Evolutionary conservation across 2,797 vertebrate species (phyloP), one percentile per base, ranked within the genome.

Genomic region (Lophura swinhoii): DNA sequence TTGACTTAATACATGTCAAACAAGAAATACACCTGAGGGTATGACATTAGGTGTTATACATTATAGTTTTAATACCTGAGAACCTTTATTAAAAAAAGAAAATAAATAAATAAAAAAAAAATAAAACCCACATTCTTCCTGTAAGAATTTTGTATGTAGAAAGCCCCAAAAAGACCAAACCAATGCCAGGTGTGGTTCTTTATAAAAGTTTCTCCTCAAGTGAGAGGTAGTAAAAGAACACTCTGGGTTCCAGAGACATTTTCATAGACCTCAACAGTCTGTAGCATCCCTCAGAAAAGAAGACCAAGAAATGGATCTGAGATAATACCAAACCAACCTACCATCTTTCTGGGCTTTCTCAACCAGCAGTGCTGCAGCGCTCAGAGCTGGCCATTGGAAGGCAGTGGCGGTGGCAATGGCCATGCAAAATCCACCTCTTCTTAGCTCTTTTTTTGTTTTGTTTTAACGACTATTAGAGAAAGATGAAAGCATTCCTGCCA

Each of bases 101-200:
- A 28, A 28, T 10, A 41, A 41, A 41, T 14, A 17, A 43, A 43
- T 16, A 43, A 53, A 53, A 9, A 51, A 48, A 22, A 48, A 48
- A 48, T 4, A 12, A 48, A 48, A 48, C 21, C 18, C 5, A 21
- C 2, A 64, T 60, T 23, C 28, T 18, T 18, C 31, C 28, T 31
- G 11, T 62, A 11, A 63, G 29, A n/a, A 5, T 33, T 22, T 11
- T n/a, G 0, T 43, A 2, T 29, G 5, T 16, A 68, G 24, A 39
- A 63, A 72, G 24, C 4, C 20, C 39, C 35, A 17, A 20, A 80
- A 51, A 29, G 44, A 35, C 43, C 2, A 6, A 7, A 3, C 3
- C 2, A 29, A 28, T 67, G 21, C 12, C 49, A 55, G 21, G 3
- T 44, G 10, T 5, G 9, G 33, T 1, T 1, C 0, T 5, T 56